phyloP scores from a whole-genome alignment of 2,888 invertebrate genomes.

The Idaea straminata region DNA sequence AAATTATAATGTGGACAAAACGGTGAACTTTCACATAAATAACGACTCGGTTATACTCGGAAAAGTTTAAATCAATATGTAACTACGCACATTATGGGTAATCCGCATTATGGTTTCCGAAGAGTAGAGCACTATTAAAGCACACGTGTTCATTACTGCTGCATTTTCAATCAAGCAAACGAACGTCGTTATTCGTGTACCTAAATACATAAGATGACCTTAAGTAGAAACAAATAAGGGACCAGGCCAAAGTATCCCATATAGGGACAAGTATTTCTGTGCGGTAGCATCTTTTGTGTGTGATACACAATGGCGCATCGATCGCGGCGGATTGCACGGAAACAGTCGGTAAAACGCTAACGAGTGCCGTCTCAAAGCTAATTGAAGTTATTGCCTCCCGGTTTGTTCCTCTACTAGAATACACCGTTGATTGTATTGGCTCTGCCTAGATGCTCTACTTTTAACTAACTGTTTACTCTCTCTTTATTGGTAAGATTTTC shows the following conservation, averaged over 20 bases:
- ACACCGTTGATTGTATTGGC: constrained; percentile 5
- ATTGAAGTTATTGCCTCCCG: constrained; percentile 64
- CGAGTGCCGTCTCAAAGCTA: constrained; percentile 58
- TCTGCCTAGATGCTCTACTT: background rate
- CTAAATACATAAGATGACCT: constrained; percentile 34
- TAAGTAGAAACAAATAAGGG: constrained; percentile 66
- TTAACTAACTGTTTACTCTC: background rate
- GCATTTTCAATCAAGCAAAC: constrained; percentile 24
- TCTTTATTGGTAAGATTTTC: background rate
- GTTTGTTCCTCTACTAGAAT: constrained; percentile 14
- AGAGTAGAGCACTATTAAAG: background rate
- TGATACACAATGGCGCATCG: constrained; percentile 72
- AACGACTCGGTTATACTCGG: background rate
- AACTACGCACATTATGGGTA: background rate
- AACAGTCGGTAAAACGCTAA: constrained; percentile 62
- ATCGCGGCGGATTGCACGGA: constrained; percentile 62
- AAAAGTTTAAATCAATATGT: background rate
- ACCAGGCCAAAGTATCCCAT: constrained; percentile 54
- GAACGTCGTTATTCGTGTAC: constrained; percentile 24
- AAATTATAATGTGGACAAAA: constrained; percentile 49
- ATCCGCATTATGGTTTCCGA: background rate
- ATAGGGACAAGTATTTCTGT: constrained; percentile 64
- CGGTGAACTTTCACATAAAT: constrained; percentile 34
- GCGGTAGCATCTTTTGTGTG: constrained; percentile 68
- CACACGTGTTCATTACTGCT: constrained; percentile 23